Percentiles rank a stretch among this genome's conserved stretches.
Evolutionary conservation across 2,888 invertebrate species (phyloP).

Genomic region (Onchidella celtica): DNA sequence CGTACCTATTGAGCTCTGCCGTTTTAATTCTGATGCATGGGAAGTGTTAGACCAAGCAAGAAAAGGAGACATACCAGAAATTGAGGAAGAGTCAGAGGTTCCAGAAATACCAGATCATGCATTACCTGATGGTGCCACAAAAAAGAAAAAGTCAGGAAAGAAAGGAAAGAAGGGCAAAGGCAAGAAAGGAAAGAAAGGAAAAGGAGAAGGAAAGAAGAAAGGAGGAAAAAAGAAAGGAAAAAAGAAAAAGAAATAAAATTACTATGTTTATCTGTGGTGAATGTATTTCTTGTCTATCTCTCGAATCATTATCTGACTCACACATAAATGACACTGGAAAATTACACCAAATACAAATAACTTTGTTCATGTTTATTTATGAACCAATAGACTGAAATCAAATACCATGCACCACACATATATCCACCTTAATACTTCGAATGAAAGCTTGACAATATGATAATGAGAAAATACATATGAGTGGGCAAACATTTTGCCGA

Average conservation of each 20-base stretch:
- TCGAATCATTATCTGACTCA: neutral
- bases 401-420: too few relatives aligned
- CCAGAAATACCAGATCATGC: conserved; percentile 67
- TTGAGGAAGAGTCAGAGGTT: conserved; percentile 66
- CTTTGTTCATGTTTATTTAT: too few relatives aligned
- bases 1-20: conserved; percentile 62
- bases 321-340: too few relatives aligned
- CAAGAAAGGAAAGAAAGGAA: conserved; percentile 23
- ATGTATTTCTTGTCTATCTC: neutral
- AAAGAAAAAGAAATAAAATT: conserved; percentile 13
- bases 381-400: too few relatives aligned
- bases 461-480: too few relatives aligned
- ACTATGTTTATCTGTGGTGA: neutral
- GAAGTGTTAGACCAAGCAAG: conserved; percentile 62
- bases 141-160: conserved; percentile 31
- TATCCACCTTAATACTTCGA: too few relatives aligned
- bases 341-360: too few relatives aligned
- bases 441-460: too few relatives aligned
- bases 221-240: conserved; percentile 36
- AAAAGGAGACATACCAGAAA: conserved; percentile 67
- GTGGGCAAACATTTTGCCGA: too few relatives aligned
- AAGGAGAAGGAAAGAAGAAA: conserved; percentile 27
- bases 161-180: conserved; percentile 4
- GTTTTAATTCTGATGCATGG: conserved; percentile 64
- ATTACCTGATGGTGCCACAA: conserved; percentile 56